Evolutionary conservation across 2,797 vertebrate genomes (phyloP).

Genomic region (Rhinogobio ventralis): DNA sequence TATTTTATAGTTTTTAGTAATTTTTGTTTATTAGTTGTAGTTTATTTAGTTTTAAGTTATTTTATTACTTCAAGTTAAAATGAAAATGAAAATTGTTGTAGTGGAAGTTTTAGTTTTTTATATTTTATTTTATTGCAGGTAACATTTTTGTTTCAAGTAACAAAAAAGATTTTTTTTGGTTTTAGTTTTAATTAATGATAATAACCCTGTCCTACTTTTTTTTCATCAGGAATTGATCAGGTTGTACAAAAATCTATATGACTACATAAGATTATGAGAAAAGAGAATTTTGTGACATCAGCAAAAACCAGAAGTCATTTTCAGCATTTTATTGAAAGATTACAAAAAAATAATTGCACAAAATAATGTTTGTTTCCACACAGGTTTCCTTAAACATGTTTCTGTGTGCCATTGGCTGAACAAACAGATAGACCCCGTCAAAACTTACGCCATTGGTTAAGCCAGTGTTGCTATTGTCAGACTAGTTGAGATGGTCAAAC

Average conservation of each 20-base stretch:
- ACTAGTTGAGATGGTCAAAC: not conserved
- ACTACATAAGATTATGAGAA: not conserved
- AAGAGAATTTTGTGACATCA: not conserved
- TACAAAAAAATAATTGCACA: not conserved
- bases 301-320: too few species aligned
- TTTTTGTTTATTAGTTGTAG: not conserved
- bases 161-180: not conserved
- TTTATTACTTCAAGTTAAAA: not conserved
- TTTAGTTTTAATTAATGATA: not conserved
- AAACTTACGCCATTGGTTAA: not conserved
- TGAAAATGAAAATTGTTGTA: not conserved
- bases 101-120: not conserved
- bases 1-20: not conserved
- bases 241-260: not conserved
- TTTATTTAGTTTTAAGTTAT: not conserved
- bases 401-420: not conserved
- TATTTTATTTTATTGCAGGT: not conserved
- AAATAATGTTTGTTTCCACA: slow-evolving; percentile 1
- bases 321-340: not conserved
- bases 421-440: not conserved
- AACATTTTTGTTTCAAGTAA: not conserved
- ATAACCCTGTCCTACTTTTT: not conserved
- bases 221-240: not conserved
- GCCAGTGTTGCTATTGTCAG: not conserved
- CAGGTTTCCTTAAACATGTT: not conserved